These are phyloP conservation scores for Nowickia ferox DNA, from an alignment of 2,888 invertebrate genomes.

Conservation along the genomic window DNA sequence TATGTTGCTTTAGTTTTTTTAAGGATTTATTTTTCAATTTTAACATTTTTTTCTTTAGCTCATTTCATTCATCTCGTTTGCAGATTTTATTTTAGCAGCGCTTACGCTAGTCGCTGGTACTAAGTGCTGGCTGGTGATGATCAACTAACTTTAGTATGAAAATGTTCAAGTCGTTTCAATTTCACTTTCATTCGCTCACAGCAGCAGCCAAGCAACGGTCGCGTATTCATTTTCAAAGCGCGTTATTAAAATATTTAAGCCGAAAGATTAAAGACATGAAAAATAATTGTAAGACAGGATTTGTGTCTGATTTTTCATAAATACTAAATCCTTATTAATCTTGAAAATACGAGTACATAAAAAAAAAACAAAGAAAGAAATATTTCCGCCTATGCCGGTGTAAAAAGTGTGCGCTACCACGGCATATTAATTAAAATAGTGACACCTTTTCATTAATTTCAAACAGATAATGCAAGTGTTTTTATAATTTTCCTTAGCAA, in stretches of 20 bases:
- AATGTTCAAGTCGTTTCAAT: constrained; percentile 78
- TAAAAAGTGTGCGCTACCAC: constrained; percentile 40
- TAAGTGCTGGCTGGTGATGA: constrained; percentile 43
- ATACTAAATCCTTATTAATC: constrained; percentile 61
- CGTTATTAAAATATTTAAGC: constrained; percentile 45
- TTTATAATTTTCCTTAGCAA: constrained; percentile 17
- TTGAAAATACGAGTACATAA: not conserved
- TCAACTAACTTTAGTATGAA: constrained; percentile 74
- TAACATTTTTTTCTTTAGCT: not conserved
- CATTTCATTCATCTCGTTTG: constrained; percentile 7
- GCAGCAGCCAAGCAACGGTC: constrained; percentile 77
- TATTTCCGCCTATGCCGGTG: constrained; percentile 13
- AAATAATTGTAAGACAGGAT: constrained; percentile 21
- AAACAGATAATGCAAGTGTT: not conserved
- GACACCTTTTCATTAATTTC: constrained; percentile 15
- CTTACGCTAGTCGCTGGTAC: constrained; percentile 45
- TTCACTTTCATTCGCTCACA: constrained; percentile 81
- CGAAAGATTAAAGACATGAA: constrained; percentile 3
- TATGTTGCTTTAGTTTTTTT: constrained; percentile 69
- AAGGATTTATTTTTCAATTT: constrained; percentile 52
- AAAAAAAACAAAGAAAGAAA: not conserved
- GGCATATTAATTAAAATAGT: constrained; percentile 43
- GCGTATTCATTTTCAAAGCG: constrained; percentile 46
- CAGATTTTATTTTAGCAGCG: constrained; percentile 37
- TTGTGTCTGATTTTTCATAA: not conserved